Evolutionary conservation across 2,888 invertebrate genomes (phyloP), one percentile per base, ranked within the genome.

Genomic region (Acronicta leporina): DNA sequence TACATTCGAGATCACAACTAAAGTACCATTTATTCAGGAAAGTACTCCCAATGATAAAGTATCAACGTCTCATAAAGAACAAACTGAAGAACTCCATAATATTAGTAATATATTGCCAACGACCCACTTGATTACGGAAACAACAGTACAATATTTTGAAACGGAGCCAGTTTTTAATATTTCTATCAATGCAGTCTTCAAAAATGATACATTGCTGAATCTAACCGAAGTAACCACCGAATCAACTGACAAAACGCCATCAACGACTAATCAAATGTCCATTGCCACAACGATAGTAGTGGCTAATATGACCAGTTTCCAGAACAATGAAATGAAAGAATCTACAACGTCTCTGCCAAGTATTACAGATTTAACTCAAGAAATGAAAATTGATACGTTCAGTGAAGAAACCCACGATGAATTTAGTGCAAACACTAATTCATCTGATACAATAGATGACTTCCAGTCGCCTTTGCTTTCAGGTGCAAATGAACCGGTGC

Each of bases 401-500:
- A 55, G 30, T 27, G 53, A 50, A 15, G 77, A 82, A 38, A 52
- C 35, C 20, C 73, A 80, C 33, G 82, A 85, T 43, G 70, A 73
- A 7, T 63, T 75, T 43, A 80, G 77, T 47, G 70, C 68, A 14
- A 81, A 82, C 51, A 63, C 56, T 27, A 85, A 87, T 49, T 79
- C 81, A 9, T 76, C 85, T 38, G 86, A 88, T 65, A 40, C 57
- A 15, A 86, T 88, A 50, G 89, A 92, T 51, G 92, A 94, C 76
- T 91, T 89, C 35, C 87, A 92, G 63, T 94, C 94, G 4, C 93
- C 94, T 2, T 77, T 94, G n/a, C 83, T 94, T 4, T 94, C 94
- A 15, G 94, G 86, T 57, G 92, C 90, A 7, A 92, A 87, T 70
- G 94, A 94, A 69, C 92, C 94, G 4, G 59, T 91, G 15, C 93